Conservation (phyloP, 2,113 vertebrate species). For the Rhabdornis inornatus region DNA sequence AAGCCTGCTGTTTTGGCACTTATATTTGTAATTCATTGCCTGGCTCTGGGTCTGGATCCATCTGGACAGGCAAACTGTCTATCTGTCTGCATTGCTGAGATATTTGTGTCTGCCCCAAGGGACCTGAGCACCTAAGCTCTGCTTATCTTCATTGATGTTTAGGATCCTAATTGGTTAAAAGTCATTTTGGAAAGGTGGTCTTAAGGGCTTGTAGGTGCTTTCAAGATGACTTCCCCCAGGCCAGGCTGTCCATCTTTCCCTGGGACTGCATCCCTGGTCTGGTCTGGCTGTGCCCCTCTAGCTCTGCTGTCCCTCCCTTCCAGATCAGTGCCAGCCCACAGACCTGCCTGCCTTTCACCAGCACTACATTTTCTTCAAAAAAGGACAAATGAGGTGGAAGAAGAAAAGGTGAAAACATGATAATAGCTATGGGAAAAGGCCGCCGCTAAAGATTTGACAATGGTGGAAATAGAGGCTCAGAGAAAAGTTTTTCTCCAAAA, state of each 20-base stretch:
- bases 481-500: conserved; percentile 22
- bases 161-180: conserved; percentile 6
- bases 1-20: conserved; percentile 22
- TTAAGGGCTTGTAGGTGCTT: not conserved
- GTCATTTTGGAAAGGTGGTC: not conserved
- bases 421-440: conserved; percentile 7
- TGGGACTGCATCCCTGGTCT: not conserved
- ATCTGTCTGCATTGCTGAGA: not conserved
- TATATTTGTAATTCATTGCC: conserved; percentile 29
- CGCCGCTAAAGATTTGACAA: not conserved
- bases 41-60: conserved; percentile 7
- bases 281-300: not conserved
- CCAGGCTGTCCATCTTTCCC: not conserved
- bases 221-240: not conserved
- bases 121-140: not conserved
- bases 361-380: not conserved
- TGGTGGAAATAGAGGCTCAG: not conserved
- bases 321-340: not conserved
- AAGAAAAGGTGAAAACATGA: conserved; percentile 29
- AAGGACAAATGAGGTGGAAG: conserved; percentile 1
- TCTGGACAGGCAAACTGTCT: not conserved
- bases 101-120: not conserved
- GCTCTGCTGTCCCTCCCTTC: not conserved
- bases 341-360: not conserved
- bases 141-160: not conserved